Base-by-base conservation (phyloP, 23 tunicate species). In the Aplidium turbinatum region DNA sequence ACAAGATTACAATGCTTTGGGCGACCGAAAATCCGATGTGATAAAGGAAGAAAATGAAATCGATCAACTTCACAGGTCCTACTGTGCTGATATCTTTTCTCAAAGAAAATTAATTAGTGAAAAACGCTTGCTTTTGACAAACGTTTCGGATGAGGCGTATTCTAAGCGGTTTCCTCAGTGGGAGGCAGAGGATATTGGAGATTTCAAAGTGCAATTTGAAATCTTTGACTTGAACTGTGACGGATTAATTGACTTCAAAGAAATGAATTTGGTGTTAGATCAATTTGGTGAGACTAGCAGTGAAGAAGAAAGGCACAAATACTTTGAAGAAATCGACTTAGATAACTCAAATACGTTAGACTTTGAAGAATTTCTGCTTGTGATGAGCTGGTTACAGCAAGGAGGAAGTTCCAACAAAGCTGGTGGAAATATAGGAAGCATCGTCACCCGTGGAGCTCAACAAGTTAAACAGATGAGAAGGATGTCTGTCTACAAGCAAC, bases 201-300 rank as follows among this genome's bases (percentile, higher is more conserved):
- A 84, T 63, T 91, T 66, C 23, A 91, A 91, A 79, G 33, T 74
- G 52, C 86, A 78, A 34, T 91, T 91, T 72, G 72, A 78, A 74
- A 67, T 84, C 23, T 91, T 91, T 65, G 97, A 91, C 48, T 31
- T 74, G 27, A 91, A 91, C 45, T 75, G 91, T 18, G 97, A 91
- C 68, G 97, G 97, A 3, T 34, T 91, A 20, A 84, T 91, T 53
- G 97, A 91, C 54, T 91, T 73, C 48, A 79, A 64, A 34, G 97
- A 91, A 74, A 78, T 91, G 86, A 72, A 72, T 38, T 21, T 50
- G 38, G 91, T 91, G 18, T 51, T 91, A 29, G 91, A 91, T 54
- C 81, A 79, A 63, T 74, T 84, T 39, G 97, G 97, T 16, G 97
- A 91, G 38, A 47, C 38, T 1, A 91, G 97, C 70, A 55, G 62